Percentiles rank a stretch among this genome's conserved stretches.
These are phyloP conservation scores for Amphipoea oculea DNA, from an alignment of 2,888 invertebrate genomes.

Conservation along the genomic window DNA sequence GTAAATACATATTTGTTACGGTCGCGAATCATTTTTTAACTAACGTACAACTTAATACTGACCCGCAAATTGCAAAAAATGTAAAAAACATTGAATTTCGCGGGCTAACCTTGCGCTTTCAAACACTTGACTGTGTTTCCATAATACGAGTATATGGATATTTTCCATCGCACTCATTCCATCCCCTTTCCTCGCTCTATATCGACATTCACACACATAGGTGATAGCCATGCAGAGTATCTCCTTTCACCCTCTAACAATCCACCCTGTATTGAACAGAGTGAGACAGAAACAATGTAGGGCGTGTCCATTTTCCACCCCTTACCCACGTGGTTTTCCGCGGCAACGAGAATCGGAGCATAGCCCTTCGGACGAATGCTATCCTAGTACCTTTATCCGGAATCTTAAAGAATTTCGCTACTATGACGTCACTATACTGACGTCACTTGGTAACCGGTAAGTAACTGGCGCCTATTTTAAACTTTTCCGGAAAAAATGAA, in stretches of 20 bases:
- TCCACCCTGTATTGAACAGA: neutral
- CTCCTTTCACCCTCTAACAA: slow-evolving; percentile 9
- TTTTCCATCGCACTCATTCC: neutral
- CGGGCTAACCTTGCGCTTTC: too few species aligned
- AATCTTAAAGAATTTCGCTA: slow-evolving; percentile 37
- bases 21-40: too few species aligned
- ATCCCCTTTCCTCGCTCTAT: neutral
- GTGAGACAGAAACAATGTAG: slow-evolving; percentile 12
- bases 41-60: too few species aligned
- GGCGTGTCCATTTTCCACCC: slow-evolving; percentile 15
- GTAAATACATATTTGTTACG: too few species aligned
- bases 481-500: neutral
- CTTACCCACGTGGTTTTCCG: neutral
- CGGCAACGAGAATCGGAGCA: neutral
- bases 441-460: slow-evolving; percentile 21
- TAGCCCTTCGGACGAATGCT: slow-evolving; percentile 11
- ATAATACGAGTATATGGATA: too few species aligned
- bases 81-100: too few species aligned
- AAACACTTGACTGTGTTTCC: too few species aligned
- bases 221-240: neutral
- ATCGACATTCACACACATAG: neutral
- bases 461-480: neutral
- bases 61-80: too few species aligned
- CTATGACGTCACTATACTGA: slow-evolving; percentile 37
- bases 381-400: slow-evolving; percentile 25